phyloP scores from a whole-genome alignment of 2,113 vertebrate genomes.

The Phalacrocorax pelagicus region DNA sequence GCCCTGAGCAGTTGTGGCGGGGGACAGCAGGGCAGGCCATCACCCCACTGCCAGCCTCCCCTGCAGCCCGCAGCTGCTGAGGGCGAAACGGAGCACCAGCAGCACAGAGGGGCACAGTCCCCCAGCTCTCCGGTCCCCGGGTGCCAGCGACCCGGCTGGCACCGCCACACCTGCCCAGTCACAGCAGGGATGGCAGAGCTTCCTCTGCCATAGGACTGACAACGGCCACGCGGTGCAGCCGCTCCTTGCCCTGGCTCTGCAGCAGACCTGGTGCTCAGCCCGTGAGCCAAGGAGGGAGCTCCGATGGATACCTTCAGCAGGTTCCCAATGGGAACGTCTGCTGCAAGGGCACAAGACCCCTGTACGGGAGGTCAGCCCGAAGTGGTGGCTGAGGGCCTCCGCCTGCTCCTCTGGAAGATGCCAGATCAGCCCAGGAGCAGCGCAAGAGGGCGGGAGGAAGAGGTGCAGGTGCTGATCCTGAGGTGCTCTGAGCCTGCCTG shows the following conservation, averaged over 20 bases:
- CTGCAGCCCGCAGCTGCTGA: not conserved
- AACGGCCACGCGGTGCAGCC: rapidly evolving
- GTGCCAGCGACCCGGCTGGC: rapidly evolving
- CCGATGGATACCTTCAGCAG: rapidly evolving
- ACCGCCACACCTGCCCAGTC: not conserved
- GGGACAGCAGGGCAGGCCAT: not conserved
- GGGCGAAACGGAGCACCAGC: not conserved
- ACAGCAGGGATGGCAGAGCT: not conserved
- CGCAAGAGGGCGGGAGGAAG: rapidly evolving
- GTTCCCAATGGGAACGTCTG: not conserved
- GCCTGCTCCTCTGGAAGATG: not conserved
- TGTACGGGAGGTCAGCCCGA: rapidly evolving
- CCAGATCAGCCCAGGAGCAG: not conserved
- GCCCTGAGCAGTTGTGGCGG: rapidly evolving
- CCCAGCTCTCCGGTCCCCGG: rapidly evolving
- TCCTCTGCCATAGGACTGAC: rapidly evolving
- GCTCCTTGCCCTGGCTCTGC: not conserved
- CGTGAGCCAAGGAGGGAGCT: rapidly evolving
- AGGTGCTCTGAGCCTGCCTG: not conserved
- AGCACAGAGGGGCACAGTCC: not conserved
- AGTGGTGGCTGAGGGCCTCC: not conserved
- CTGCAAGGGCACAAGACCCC: not conserved
- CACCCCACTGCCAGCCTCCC: not conserved
- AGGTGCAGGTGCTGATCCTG: not conserved
- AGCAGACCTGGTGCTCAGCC: not conserved